These are phyloP conservation scores for Numenius arquata DNA, from an alignment of 2,113 vertebrate genomes.

Conservation along the genomic window DNA sequence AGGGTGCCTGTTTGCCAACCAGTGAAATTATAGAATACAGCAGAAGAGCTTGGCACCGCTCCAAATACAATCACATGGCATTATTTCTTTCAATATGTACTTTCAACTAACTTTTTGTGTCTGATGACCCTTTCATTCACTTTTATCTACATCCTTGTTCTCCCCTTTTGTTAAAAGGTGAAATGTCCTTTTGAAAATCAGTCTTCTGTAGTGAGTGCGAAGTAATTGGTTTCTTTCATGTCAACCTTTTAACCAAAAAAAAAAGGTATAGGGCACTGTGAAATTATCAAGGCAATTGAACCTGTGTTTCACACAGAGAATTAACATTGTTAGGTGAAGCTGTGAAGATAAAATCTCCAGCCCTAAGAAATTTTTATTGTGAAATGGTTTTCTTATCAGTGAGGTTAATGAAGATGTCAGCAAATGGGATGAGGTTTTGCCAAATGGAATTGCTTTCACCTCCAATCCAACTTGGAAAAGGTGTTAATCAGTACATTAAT, in stretches of 20 bases:
- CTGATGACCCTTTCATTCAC: conserved; percentile 2
- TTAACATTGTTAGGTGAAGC: conserved; percentile 69
- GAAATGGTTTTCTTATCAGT: conserved; percentile 76
- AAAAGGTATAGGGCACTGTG: not conserved
- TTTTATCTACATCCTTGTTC: conserved; percentile 18
- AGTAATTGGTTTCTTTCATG: conserved; percentile 63
- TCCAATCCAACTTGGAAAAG: conserved; percentile 65
- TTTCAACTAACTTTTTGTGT: not conserved
- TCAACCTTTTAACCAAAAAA: conserved; percentile 51
- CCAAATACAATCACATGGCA: not conserved
- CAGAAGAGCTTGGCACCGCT: not conserved
- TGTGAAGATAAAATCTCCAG: conserved; percentile 72
- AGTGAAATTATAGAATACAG: not conserved
- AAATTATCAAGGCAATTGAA: conserved; percentile 68
- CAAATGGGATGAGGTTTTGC: conserved; percentile 68
- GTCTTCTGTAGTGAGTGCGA: not conserved
- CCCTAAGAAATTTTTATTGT: conserved; percentile 69
- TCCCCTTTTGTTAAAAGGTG: conserved; percentile 36
- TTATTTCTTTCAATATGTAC: not conserved
- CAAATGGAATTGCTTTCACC: conserved; percentile 71
- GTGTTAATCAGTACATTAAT: conserved; percentile 76
- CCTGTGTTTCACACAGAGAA: conserved; percentile 55
- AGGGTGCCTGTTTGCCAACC: not conserved
- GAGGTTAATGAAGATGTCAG: conserved; percentile 80
- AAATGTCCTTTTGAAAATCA: conserved; percentile 58